These are phyloP conservation scores for Oxyruncus cristatus DNA, from an alignment of 2,113 vertebrate species.

Conservation along the genomic window DNA sequence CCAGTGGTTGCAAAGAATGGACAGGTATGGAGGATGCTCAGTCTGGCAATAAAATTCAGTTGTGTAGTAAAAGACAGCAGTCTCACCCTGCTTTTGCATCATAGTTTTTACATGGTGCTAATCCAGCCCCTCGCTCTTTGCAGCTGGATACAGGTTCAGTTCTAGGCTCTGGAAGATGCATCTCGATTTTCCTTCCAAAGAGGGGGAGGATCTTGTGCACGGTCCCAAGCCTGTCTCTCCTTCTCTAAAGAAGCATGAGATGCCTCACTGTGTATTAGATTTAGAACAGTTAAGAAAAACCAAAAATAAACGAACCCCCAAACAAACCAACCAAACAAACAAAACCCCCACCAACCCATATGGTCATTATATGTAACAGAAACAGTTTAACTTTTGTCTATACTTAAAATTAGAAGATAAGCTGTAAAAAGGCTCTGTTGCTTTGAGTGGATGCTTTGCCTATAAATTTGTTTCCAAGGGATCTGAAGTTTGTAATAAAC, in stretches of 20 bases:
- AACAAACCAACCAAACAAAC: neutral
- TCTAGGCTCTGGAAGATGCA: neutral
- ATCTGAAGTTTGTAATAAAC: neutral
- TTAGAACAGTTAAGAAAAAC: neutral
- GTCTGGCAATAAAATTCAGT: neutral
- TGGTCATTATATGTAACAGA: neutral
- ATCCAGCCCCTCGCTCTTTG: neutral
- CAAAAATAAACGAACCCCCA: neutral
- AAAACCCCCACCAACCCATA: neutral
- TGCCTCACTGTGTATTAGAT: neutral
- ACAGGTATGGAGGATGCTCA: rapidly evolving
- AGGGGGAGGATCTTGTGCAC: neutral
- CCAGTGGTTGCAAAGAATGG: neutral
- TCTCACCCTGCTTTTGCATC: neutral
- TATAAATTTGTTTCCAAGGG: neutral
- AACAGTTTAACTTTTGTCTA: neutral
- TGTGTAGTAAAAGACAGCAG: neutral
- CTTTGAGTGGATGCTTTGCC: neutral
- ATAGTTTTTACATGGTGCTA: neutral
- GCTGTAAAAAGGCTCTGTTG: neutral
- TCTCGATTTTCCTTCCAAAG: neutral
- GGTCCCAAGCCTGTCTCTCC: neutral
- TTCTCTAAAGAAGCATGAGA: neutral
- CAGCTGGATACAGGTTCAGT: neutral
- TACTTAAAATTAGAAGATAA: neutral